phyloP scores from a whole-genome alignment of 1,140 invertebrate genomes.

The Chironomus striatipennis region DNA sequence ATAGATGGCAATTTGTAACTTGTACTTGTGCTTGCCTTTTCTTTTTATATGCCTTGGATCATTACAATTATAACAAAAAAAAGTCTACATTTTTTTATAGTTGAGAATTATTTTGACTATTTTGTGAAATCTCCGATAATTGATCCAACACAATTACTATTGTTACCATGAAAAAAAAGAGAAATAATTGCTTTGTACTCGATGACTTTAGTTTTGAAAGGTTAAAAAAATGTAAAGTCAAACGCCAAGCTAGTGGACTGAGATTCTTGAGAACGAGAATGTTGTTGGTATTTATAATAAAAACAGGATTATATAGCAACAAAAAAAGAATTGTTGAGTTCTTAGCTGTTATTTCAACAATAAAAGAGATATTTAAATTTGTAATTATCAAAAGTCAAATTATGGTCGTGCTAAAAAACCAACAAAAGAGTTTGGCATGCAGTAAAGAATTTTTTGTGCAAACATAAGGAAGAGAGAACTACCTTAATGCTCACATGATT shows the following conservation, averaged over 20 bases:
- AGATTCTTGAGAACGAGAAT: neutral
- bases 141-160: neutral
- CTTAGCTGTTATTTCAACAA: no score
- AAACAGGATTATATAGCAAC: neutral
- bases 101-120: no score
- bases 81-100: neutral
- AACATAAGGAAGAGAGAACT: no score
- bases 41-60: neutral
- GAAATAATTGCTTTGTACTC: slow-evolving; percentile 13
- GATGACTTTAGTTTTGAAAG: neutral
- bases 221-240: neutral
- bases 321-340: no score
- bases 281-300: neutral
- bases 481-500: no score
- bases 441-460: no score
- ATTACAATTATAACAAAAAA: neutral
- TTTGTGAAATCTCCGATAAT: neutral
- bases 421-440: no score
- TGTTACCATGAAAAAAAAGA: neutral
- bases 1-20: neutral
- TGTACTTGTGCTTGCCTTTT: neutral
- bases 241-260: neutral
- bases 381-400: no score
- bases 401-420: no score
- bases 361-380: no score